These are phyloP conservation scores for Pelvicachromis taeniatus DNA, from an alignment of 2,113 vertebrate genomes.

Conservation along the genomic window DNA sequence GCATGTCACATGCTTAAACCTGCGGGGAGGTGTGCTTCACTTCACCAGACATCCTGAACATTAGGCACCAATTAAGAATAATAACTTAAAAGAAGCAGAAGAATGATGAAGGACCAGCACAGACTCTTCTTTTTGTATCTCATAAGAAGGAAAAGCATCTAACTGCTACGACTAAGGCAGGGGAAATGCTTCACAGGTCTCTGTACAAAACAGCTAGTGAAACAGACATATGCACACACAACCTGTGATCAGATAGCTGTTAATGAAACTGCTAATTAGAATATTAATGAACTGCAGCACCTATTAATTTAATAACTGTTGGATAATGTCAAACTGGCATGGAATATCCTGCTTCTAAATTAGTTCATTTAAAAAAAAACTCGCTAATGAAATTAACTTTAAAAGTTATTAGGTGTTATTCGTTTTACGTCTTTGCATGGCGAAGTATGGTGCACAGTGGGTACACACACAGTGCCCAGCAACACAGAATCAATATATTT, in stretches of 20 bases:
- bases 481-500: not conserved
- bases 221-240: not conserved
- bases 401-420: conserved; percentile 2
- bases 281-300: conserved; percentile 37
- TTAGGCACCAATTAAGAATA: not conserved
- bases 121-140: not conserved
- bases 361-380: not conserved
- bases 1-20: not conserved
- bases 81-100: not conserved
- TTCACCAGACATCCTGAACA: not conserved
- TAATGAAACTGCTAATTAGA: conserved; percentile 42
- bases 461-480: not conserved
- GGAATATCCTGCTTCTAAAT: conserved; percentile 10
- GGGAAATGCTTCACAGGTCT: not conserved
- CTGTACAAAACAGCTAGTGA: not conserved
- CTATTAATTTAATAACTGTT: conserved; percentile 40
- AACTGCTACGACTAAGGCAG: not conserved
- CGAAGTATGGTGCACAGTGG: not conserved
- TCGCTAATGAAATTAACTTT: conserved; percentile 15
- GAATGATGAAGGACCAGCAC: not conserved
- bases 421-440: not conserved
- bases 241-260: conserved; percentile 21
- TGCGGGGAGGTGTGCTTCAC: not conserved
- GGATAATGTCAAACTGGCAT: conserved; percentile 20
- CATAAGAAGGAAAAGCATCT: not conserved